These are phyloP conservation scores for Galeruca laticollis DNA, from an alignment of 2,888 invertebrate species.

Conservation along the genomic window DNA sequence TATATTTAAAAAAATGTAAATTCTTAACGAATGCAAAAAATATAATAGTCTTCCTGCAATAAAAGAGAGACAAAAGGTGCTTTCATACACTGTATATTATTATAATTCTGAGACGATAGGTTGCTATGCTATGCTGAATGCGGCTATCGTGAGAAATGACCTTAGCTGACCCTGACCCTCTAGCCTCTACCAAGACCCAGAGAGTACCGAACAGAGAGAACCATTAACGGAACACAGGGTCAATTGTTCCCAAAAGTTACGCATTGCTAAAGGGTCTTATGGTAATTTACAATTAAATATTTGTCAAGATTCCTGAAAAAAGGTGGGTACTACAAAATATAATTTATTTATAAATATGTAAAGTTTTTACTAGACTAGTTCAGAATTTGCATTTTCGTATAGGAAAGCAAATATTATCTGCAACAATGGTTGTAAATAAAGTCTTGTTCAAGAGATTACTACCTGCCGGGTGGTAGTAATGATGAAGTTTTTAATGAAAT, in stretches of 20 bases:
- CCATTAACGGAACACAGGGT: conserved; percentile 10
- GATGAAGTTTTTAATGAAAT: no score
- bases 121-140: conserved; percentile 66
- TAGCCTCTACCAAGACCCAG: conserved; percentile 55
- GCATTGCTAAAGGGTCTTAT: not conserved
- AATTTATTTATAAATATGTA: no score
- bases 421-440: no score
- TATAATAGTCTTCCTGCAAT: conserved; percentile 13
- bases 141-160: conserved; percentile 69
- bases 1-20: not conserved
- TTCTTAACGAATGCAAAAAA: conserved; percentile 23
- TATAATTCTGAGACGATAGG: conserved; percentile 64
- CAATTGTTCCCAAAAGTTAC: not conserved
- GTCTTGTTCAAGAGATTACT: no score
- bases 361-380: no score
- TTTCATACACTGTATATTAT: conserved; percentile 48
- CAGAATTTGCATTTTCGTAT: no score
- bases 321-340: no score
- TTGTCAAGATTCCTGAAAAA: not conserved
- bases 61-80: conserved; percentile 30
- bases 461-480: no score
- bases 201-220: conserved; percentile 41
- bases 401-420: no score
- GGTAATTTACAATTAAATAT: not conserved
- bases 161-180: conserved; percentile 69